A percentile compares a stretch with the other conserved stretches of the same genome.
Evolutionary conservation across 2,113 vertebrate genomes (phyloP).

Genomic region (Narcine bancroftii): DNA sequence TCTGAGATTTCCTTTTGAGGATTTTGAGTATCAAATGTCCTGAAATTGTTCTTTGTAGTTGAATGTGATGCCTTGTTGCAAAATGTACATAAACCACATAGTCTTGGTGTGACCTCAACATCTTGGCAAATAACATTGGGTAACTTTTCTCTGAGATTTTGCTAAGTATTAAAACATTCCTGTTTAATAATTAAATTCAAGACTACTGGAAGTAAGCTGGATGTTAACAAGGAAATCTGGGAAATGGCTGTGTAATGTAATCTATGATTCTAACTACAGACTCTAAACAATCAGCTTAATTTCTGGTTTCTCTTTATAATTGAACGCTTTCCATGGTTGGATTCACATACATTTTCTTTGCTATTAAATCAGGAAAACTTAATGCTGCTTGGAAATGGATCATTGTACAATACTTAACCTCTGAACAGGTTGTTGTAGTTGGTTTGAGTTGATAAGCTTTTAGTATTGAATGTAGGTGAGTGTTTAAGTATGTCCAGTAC

Average conservation of each 20-base stretch:
- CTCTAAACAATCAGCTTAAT: constrained; percentile 14
- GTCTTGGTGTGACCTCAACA: neutral
- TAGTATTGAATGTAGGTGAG: neutral
- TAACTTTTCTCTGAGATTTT: neutral
- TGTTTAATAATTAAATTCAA: neutral
- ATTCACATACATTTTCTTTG: neutral
- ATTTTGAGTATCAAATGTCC: neutral
- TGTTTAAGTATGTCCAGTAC: neutral
- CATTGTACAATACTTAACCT: neutral
- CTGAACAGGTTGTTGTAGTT: neutral
- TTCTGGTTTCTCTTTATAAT: neutral
- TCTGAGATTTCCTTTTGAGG: neutral
- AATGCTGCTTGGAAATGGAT: constrained; percentile 13
- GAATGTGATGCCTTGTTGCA: neutral
- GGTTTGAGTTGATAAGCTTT: neutral
- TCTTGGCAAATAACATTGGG: neutral
- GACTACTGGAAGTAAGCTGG: neutral
- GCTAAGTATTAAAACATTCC: neutral
- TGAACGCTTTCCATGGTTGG: neutral
- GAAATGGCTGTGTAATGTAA: neutral
- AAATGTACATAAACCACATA: constrained; percentile 26
- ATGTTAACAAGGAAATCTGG: neutral
- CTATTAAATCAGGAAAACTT: neutral
- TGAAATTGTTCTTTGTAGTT: neutral
- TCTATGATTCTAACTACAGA: neutral